A percentile compares a stretch with the other conserved stretches of the same genome.
These are phyloP conservation scores for Andricus quercusramuli DNA, from an alignment of 2,888 invertebrate species.

Conservation along the genomic window DNA sequence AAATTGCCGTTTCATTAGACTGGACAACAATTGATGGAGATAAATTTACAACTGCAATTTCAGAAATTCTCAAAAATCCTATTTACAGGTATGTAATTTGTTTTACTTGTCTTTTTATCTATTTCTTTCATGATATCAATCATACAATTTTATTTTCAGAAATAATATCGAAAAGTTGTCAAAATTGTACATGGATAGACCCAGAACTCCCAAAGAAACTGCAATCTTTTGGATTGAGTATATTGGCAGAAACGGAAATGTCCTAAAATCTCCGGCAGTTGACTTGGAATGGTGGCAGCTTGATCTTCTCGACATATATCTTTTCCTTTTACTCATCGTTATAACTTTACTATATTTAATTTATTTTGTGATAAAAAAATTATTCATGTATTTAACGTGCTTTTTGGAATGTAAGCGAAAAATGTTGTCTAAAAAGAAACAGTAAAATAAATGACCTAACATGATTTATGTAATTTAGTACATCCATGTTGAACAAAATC, in stretches of 20 bases:
- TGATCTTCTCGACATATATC: constrained; percentile 46
- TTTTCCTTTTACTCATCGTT: not conserved
- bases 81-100: constrained; percentile 50
- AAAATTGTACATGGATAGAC: constrained; percentile 53
- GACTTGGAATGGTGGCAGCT: constrained; percentile 67
- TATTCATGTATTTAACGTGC: not conserved
- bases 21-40: constrained; percentile 58
- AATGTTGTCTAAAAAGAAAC: not conserved
- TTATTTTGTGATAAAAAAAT: constrained; percentile 36
- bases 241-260: constrained; percentile 47
- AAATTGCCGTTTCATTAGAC: constrained; percentile 61
- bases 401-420: too few species aligned
- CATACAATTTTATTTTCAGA: not conserved
- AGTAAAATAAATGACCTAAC: too few species aligned
- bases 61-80: constrained; percentile 49
- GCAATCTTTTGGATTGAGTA: constrained; percentile 54
- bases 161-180: not conserved
- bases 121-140: too few species aligned
- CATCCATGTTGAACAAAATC: too few species aligned
- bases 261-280: constrained; percentile 63
- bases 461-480: too few species aligned
- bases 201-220: constrained; percentile 56
- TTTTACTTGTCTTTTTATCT: not conserved
- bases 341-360: constrained; percentile 68
- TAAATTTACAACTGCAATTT: constrained; percentile 58